phyloP scores from a whole-genome alignment of 2,888 invertebrate genomes.

The Antheraea assamensis region DNA sequence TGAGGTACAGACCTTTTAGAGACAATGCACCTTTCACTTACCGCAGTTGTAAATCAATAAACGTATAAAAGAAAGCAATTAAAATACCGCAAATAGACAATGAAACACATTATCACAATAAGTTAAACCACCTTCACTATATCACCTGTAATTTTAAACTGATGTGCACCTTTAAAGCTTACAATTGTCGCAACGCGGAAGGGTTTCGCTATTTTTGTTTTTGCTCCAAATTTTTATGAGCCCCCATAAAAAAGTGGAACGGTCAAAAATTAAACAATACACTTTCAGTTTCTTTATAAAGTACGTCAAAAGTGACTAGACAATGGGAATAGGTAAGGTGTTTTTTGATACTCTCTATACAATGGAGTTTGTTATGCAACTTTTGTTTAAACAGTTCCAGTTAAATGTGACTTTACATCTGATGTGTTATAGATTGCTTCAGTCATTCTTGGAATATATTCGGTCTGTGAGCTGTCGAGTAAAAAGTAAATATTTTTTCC shows the following conservation, averaged over 20 bases:
- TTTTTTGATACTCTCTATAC: slow-evolving; percentile 72
- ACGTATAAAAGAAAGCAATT: slow-evolving; percentile 74
- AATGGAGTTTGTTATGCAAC: slow-evolving; percentile 58
- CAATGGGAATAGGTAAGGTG: slow-evolving; percentile 64
- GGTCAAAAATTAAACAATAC: slow-evolving; percentile 64
- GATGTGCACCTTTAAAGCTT: slow-evolving; percentile 52
- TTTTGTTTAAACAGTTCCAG: slow-evolving; percentile 56
- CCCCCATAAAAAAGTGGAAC: slow-evolving; percentile 54
- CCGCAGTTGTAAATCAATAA: slow-evolving; percentile 74
- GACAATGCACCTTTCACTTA: slow-evolving; percentile 38
- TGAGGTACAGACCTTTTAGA: slow-evolving; percentile 30
- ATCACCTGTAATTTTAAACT: slow-evolving; percentile 78
- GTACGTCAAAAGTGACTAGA: slow-evolving; percentile 48
- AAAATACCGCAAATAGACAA: slow-evolving; percentile 63
- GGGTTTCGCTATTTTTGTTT: slow-evolving; percentile 68
- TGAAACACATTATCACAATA: slow-evolving; percentile 70
- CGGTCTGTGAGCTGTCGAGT: slow-evolving; percentile 33
- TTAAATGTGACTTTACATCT: slow-evolving; percentile 29
- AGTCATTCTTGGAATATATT: slow-evolving; percentile 56
- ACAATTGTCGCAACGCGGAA: slow-evolving; percentile 74
- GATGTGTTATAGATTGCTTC: slow-evolving; percentile 24
- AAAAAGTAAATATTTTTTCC: slow-evolving; percentile 48
- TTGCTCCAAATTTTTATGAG: slow-evolving; percentile 76
- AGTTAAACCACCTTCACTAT: slow-evolving; percentile 69
- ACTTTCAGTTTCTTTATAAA: slow-evolving; percentile 82